Conservation (phyloP, 2,113 vertebrate genomes). For the Nycticorax nycticorax region DNA sequence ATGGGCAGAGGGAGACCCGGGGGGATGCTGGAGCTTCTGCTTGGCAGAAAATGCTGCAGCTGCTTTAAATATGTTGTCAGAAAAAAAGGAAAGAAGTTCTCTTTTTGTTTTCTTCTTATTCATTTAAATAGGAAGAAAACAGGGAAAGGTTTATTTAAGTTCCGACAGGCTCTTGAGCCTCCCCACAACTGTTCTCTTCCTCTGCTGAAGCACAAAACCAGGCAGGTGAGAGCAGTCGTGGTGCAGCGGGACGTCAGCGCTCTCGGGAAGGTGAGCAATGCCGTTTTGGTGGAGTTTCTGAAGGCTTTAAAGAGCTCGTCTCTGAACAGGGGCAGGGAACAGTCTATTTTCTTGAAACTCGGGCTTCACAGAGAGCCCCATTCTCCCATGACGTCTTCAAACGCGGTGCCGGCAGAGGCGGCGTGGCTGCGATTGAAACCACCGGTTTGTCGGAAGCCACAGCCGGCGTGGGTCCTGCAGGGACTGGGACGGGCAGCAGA, state of each 20-base stretch:
- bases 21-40: neutral
- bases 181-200: neutral
- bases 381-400: slow-evolving; percentile 38
- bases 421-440: neutral
- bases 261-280: neutral
- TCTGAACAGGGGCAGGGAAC: neutral
- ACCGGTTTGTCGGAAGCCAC: neutral
- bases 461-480: neutral
- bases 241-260: neutral
- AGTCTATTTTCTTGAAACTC: neutral
- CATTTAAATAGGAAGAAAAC: neutral
- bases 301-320: neutral
- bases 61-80: accelerated
- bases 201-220: neutral
- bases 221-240: neutral
- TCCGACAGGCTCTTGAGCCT: neutral
- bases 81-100: neutral
- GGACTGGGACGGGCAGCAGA: neutral
- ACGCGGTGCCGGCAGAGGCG: neutral
- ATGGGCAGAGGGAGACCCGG: neutral
- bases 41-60: neutral
- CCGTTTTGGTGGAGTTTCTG: neutral
- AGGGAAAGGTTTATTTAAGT: neutral
- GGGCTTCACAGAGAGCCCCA: slow-evolving; percentile 24
- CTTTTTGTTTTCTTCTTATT: neutral